Evolutionary conservation across 2,113 vertebrate genomes (phyloP).

Genomic region (Ramphastos sulfuratus): DNA sequence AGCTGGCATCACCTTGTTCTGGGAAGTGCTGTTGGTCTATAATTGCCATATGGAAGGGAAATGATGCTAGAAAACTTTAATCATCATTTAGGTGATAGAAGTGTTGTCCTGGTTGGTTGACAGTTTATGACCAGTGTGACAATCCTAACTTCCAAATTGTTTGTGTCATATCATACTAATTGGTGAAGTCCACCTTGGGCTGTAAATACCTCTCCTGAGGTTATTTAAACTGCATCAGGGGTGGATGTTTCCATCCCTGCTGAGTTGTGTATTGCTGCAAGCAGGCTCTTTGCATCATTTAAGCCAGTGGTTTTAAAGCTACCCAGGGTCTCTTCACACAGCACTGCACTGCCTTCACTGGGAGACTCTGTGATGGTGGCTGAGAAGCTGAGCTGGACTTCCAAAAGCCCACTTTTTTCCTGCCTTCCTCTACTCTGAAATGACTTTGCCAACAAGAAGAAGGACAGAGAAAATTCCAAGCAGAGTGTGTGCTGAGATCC

Average conservation of each 20-base stretch:
- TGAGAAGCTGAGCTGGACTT: neutral
- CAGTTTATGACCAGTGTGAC: neutral
- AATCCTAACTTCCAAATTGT: neutral
- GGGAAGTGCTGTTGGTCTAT: neutral
- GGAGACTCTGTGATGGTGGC: rapidly evolving
- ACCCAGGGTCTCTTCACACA: neutral
- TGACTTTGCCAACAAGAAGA: neutral
- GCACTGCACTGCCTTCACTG: neutral
- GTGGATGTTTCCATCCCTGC: neutral
- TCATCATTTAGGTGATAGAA: neutral
- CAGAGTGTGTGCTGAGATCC: neutral
- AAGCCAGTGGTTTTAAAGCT: neutral
- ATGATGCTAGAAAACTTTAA: neutral
- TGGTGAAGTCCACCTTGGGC: neutral
- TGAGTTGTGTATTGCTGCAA: neutral
- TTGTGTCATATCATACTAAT: neutral
- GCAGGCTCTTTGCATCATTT: neutral
- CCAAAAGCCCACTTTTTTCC: neutral
- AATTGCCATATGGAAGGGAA: conserved; percentile 35
- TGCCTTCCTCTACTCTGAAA: neutral
- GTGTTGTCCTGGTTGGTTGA: neutral
- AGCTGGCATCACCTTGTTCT: conserved; percentile 9
- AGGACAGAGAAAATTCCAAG: neutral
- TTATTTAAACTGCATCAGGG: neutral
- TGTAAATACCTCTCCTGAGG: conserved; percentile 23